Percentiles rank a stretch among this genome's conserved stretches.
Conservation (phyloP, 2,113 vertebrate genomes). For the Pangasianodon hypophthalmus region DNA sequence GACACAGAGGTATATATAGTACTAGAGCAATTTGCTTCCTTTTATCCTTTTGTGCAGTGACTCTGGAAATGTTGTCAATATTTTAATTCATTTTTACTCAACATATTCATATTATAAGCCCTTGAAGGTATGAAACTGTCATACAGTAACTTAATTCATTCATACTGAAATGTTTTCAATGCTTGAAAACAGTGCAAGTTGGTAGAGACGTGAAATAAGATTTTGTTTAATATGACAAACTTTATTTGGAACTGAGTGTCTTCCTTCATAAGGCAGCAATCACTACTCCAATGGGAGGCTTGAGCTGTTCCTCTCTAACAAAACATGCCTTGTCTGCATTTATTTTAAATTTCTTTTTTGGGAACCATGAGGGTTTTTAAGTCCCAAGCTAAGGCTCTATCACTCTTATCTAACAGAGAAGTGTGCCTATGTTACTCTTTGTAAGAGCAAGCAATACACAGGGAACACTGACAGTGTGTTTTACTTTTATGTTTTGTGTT, state of each 20-base stretch:
- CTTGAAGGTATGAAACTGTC: background rate
- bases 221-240: slow-evolving; percentile 39
- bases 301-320: slow-evolving; percentile 7
- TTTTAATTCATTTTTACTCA: slow-evolving; percentile 2
- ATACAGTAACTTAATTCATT: slow-evolving; percentile 2
- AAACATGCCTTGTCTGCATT: slow-evolving; percentile 10
- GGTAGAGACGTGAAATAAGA: slow-evolving; percentile 43
- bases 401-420: slow-evolving; percentile 37
- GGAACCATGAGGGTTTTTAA: slow-evolving; percentile 26
- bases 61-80: background rate
- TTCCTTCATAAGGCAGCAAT: slow-evolving; percentile 23
- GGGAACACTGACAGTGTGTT: slow-evolving; percentile 36
- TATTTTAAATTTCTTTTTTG: slow-evolving; percentile 19
- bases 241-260: slow-evolving; percentile 29
- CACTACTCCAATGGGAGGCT: background rate
- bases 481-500: slow-evolving; percentile 50
- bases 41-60: background rate
- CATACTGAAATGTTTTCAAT: slow-evolving; percentile 4
- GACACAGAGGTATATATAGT: background rate
- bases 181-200: background rate
- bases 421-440: slow-evolving; percentile 40
- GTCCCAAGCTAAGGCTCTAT: slow-evolving; percentile 25
- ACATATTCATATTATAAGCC: background rate
- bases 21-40: background rate
- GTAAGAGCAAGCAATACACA: slow-evolving; percentile 32